Evolutionary conservation across 2,888 invertebrate genomes (phyloP).

Genomic region (Spisula subtruncata): DNA sequence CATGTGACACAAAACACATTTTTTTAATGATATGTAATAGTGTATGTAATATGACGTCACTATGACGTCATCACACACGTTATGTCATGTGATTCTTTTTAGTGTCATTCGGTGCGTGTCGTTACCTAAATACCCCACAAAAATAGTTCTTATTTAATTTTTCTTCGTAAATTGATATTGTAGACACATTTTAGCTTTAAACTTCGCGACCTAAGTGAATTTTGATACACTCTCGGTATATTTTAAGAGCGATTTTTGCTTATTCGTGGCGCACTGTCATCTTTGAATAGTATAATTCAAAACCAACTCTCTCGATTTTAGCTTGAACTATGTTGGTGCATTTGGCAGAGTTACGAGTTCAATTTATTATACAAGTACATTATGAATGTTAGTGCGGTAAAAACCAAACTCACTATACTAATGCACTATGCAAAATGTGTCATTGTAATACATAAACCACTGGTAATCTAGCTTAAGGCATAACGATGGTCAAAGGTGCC

Average conservation of each 20-base stretch:
- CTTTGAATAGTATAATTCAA: conserved; percentile 1
- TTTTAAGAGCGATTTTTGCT: neutral
- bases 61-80: neutral
- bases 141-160: neutral
- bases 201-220: neutral
- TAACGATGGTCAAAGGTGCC: no score
- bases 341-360: neutral
- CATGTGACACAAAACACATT: neutral
- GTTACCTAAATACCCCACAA: neutral
- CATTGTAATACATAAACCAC: no score
- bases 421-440: no score
- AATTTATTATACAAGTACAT: neutral
- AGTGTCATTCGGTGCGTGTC: neutral
- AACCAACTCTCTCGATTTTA: neutral
- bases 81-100: neutral
- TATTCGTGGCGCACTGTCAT: neutral
- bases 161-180: neutral
- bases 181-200: neutral
- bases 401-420: no score
- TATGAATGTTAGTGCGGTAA: neutral
- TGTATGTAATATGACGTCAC: conserved; percentile 5
- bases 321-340: neutral
- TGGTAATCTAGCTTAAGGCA: no score
- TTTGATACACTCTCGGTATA: neutral
- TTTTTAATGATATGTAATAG: neutral